These are phyloP conservation scores for Nothoprocta perdicaria DNA, from an alignment of 2,113 vertebrate genomes.

Conservation along the genomic window DNA sequence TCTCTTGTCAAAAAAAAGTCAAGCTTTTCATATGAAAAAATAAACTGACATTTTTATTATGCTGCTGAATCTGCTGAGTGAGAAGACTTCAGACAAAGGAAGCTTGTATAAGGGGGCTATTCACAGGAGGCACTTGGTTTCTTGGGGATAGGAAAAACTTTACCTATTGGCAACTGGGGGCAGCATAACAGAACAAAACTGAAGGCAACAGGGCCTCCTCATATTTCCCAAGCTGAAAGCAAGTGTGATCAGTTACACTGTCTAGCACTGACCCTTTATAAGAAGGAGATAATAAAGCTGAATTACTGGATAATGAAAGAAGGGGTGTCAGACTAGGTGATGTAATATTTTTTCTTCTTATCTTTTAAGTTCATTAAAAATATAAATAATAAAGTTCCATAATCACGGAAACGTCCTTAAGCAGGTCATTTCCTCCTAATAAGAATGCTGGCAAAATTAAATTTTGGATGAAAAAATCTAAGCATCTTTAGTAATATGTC, in stretches of 20 bases:
- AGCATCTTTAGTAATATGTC: slow-evolving; percentile 10
- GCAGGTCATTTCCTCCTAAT: neutral
- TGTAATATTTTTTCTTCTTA: neutral
- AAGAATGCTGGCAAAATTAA: neutral
- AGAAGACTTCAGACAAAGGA: slow-evolving; percentile 73
- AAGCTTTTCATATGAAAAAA: slow-evolving; percentile 69
- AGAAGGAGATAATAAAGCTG: neutral
- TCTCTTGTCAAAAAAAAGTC: slow-evolving; percentile 68
- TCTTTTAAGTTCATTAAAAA: neutral
- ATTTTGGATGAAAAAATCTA: neutral
- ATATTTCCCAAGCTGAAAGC: slow-evolving; percentile 56
- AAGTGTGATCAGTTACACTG: slow-evolving; percentile 40
- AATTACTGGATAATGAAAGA: slow-evolving; percentile 6
- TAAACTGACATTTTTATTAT: slow-evolving; percentile 75
- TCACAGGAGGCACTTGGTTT: slow-evolving; percentile 66
- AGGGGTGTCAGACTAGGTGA: neutral
- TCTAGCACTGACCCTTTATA: slow-evolving; percentile 5
- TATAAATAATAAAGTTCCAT: neutral
- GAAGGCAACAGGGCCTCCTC: slow-evolving; percentile 46
- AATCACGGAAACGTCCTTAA: neutral
- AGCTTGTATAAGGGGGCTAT: slow-evolving; percentile 69
- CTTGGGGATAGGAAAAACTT: slow-evolving; percentile 70
- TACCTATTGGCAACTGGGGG: slow-evolving; percentile 69
- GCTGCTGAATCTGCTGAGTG: slow-evolving; percentile 64
- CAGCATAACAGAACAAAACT: slow-evolving; percentile 59